Base-by-base conservation (phyloP, 2,888 invertebrate genomes). In the Blastobasis adustella region DNA sequence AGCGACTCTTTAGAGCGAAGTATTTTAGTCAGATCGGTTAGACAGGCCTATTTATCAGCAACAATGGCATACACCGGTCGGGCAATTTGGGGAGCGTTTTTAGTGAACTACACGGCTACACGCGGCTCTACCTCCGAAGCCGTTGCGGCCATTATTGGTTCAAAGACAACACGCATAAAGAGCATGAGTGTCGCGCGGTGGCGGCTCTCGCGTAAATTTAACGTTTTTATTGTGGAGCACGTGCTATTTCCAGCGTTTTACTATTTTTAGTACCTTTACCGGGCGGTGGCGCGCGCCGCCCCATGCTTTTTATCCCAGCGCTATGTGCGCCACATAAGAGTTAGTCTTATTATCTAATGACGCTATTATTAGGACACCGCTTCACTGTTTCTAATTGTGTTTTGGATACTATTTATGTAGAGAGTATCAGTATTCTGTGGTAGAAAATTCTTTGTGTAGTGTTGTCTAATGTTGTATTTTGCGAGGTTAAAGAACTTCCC, bases 111-210 rank as follows among this genome's bases (percentile, higher is more conserved):
- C 23, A 23, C 23, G 23, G 23, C 23, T 23, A 23, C 23, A 23
- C 23, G 23, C 23, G 23, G 23, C 23, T 23, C 23, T n/a, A 23
- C 23, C 23, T 23, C 23, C 23, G 23, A 23, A 23, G 23, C 67
- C 58, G 67, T 69, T 73, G 63, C 66, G 66, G 76, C 77, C 75
- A 79, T 82, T 86, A 82, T 86, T 85, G 79, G 81, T 76, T 79
- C 79, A 78, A 81, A 82, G 81, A 83, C 79, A 86, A 86, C 86
- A 86, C 77, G 71, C 86, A 83, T 87, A 87, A 87, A 87, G 74
- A 80, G 79, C 84, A 80, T 84, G 82, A 83, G 84, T 82, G 86
- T 84, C 86, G 76, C 69, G 66, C 67, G 63, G 65, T 71, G 72
- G 71, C 72, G 70, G 76, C 77, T 65, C 71, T 76, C 76, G 74